Evolutionary conservation across 2,113 vertebrate species (phyloP).

Genomic region (rabbit (Oryctolagus cuniculus)): mOryCun1.1 NC_091453.1:76217501-76218000

Average conservation of each 20-base stretch:
- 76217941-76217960: neutral
- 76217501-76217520: constrained; percentile 62
- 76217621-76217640: constrained; percentile 59
- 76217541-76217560: neutral
- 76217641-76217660: constrained; percentile 33
- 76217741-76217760: constrained; percentile 70
- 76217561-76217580: constrained; percentile 67
- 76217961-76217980: neutral
- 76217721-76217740: constrained; percentile 59
- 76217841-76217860: constrained; percentile 45
- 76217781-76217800: neutral
- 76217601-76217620: constrained; percentile 69
- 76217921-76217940: neutral
- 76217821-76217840: neutral
- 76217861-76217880: neutral
- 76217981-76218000: constrained; percentile 23
- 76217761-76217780: constrained; percentile 44
- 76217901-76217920: neutral
- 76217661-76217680: neutral
- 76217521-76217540: constrained; percentile 72
- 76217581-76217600: constrained; percentile 25
- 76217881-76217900: neutral
- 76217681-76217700: constrained; percentile 20
- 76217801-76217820: neutral
- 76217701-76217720: constrained; percentile 47